Evolutionary conservation across 2,888 invertebrate genomes (phyloP).

Genomic region (Arctia plantaginis): DNA sequence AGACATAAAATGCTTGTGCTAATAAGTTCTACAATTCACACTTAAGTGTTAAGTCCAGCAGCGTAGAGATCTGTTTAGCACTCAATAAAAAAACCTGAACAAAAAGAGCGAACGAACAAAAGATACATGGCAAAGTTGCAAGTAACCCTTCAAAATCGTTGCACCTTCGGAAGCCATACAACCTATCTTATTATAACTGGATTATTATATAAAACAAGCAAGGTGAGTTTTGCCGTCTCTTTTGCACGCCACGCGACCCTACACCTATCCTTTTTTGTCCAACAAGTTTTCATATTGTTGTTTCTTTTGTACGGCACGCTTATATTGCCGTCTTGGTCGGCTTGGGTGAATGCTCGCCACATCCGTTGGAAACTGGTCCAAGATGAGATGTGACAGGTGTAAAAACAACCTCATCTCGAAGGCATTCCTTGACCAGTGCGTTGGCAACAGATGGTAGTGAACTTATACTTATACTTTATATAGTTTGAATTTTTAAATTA

Average conservation of each 20-base stretch:
- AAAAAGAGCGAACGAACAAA: not conserved
- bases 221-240: conserved; percentile 46
- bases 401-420: conserved; percentile 64
- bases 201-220: conserved; percentile 68
- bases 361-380: conserved; percentile 76
- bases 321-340: conserved; percentile 60
- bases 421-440: conserved; percentile 70
- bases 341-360: conserved; percentile 76
- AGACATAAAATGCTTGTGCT: not conserved
- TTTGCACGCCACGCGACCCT: conserved; percentile 75
- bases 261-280: conserved; percentile 42
- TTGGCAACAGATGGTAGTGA: conserved; percentile 48
- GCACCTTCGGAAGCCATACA: conserved; percentile 57
- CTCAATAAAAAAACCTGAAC: conserved; percentile 1
- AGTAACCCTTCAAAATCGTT: conserved; percentile 49
- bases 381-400: conserved; percentile 74
- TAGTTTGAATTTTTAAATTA: conserved; percentile 6
- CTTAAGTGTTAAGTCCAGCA: not conserved
- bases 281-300: conserved; percentile 6
- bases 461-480: conserved; percentile 13
- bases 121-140: conserved; percentile 37
- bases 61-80: not conserved
- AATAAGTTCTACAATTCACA: conserved; percentile 1
- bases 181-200: conserved; percentile 72
- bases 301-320: conserved; percentile 63